A percentile compares a stretch with the other conserved stretches of the same genome.
These are phyloP conservation scores for Thaumetopoea pityocampa DNA, from an alignment of 1,140 invertebrate genomes.

Conservation along the genomic window DNA sequence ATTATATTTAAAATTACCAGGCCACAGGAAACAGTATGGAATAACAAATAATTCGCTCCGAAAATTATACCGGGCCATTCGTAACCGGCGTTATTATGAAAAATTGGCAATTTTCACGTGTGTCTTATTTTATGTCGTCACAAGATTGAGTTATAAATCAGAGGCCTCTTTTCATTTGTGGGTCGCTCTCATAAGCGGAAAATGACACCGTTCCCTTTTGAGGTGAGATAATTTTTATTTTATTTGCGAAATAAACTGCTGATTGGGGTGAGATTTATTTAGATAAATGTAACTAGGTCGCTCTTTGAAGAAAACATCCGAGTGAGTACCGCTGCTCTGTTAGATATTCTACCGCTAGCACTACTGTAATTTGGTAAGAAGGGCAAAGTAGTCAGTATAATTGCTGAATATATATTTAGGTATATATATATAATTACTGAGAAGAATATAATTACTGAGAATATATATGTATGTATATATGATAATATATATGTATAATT, in stretches of 20 bases:
- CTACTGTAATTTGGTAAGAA: too few relatives aligned
- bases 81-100: conserved; percentile 58
- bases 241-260: conserved; percentile 7
- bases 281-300: conserved; percentile 1
- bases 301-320: too few relatives aligned
- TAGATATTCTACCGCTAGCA: too few relatives aligned
- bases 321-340: too few relatives aligned
- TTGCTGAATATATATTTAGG: too few relatives aligned
- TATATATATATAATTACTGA: too few relatives aligned
- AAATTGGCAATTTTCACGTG: conserved; percentile 71
- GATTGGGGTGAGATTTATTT: conserved; percentile 1
- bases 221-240: conserved; percentile 18
- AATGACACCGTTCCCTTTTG: conserved; percentile 39
- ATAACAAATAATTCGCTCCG: conserved; percentile 17
- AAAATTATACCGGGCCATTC: conserved; percentile 25
- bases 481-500: too few relatives aligned
- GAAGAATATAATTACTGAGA: too few relatives aligned
- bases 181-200: conserved; percentile 43
- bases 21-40: conserved; percentile 13
- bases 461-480: too few relatives aligned
- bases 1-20: neutral
- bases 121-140: conserved; percentile 56
- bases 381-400: too few relatives aligned
- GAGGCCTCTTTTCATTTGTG: conserved; percentile 49
- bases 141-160: conserved; percentile 68